These are phyloP conservation scores for Falco berigora DNA, from an alignment of 2,797 vertebrate species.

Conservation along the genomic window DNA sequence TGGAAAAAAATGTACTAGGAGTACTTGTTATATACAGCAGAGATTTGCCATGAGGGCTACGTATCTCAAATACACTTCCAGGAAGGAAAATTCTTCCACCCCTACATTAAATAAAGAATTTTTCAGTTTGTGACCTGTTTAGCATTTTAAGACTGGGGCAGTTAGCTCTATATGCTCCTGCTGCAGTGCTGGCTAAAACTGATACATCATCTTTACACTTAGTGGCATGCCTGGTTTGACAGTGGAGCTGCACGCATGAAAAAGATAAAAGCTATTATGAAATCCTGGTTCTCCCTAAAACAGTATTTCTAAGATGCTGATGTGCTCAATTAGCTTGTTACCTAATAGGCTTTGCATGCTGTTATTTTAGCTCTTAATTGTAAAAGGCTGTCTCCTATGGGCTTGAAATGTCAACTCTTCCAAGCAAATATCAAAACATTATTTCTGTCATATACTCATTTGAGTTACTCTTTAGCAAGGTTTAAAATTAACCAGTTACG, in stretches of 20 bases:
- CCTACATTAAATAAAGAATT: not conserved
- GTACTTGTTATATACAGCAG: not conserved
- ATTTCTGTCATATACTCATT: not conserved
- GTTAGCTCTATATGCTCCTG: not conserved
- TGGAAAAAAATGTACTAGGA: not conserved
- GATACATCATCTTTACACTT: not conserved
- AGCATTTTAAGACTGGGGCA: not conserved
- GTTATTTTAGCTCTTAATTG: not conserved
- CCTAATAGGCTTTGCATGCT: not conserved
- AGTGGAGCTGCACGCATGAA: not conserved
- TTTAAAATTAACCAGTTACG: not conserved
- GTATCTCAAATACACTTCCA: not conserved
- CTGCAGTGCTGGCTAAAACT: not conserved
- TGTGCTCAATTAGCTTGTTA: not conserved
- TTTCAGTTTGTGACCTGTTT: not conserved
- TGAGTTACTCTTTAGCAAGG: not conserved
- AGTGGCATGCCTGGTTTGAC: not conserved
- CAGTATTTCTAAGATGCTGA: not conserved
- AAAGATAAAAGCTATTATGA: not conserved
- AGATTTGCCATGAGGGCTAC: not conserved
- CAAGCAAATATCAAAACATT: not conserved
- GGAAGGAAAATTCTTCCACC: not conserved
- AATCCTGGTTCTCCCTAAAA: not conserved
- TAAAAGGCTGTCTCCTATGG: not conserved
- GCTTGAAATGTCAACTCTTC: not conserved